Evolutionary conservation across 2,113 vertebrate genomes (phyloP).

Genomic region (Cryptomyrus ogoouensis): DNA sequence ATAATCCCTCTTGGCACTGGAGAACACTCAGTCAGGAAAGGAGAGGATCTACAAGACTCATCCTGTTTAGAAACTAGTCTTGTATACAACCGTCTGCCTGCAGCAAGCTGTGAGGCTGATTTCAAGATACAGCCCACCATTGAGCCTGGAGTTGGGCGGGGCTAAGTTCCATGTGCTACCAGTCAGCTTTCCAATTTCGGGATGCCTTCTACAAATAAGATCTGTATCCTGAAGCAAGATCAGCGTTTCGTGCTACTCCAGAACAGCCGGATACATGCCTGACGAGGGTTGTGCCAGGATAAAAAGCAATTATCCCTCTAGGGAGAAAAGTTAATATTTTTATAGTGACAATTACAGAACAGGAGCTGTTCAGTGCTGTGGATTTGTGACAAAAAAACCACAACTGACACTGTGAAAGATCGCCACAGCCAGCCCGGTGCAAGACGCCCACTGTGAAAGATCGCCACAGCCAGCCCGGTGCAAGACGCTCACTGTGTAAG

Average conservation of each 20-base stretch:
- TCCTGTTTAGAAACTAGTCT: not conserved
- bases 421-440: not conserved
- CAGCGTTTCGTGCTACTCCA: constrained; percentile 49
- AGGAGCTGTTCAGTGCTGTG: not conserved
- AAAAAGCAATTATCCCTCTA: not conserved
- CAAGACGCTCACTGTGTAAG: not conserved
- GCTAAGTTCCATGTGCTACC: not conserved
- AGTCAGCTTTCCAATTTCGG: constrained; percentile 19
- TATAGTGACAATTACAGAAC: not conserved
- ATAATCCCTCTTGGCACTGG: not conserved
- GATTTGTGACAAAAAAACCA: not conserved
- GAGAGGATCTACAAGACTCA: not conserved
- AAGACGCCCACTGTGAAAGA: not conserved
- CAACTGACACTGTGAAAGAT: not conserved
- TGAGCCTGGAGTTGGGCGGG: not conserved
- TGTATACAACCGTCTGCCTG: not conserved
- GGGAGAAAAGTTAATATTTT: not conserved
- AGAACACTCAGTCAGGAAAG: not conserved
- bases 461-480: not conserved
- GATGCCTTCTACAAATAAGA: constrained; percentile 54
- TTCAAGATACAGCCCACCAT: not conserved
- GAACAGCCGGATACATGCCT: constrained; percentile 29
- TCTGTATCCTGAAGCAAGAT: constrained; percentile 55
- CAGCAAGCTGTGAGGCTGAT: not conserved
- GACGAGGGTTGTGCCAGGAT: not conserved